Base-by-base conservation (phyloP, 2,113 vertebrate species). In the Syrrhaptes paradoxus region DNA sequence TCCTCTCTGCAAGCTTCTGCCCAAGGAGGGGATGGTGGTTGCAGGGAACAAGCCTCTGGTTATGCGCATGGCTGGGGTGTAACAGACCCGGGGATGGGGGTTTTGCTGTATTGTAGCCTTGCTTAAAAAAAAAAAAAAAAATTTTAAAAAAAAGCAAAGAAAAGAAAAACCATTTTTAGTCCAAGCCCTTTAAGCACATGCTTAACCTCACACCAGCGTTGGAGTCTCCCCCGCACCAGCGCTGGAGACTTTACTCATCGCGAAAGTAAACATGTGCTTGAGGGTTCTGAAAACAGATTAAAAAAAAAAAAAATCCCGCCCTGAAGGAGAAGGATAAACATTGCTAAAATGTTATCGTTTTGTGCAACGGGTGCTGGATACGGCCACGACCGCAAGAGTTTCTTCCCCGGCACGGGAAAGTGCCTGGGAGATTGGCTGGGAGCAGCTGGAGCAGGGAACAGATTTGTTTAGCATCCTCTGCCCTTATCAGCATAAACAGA, bases 201-300 rank as follows among this genome's bases (percentile, higher is more conserved):
- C 88, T 87, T 85, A 93, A 85, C 57, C 89, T 94, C 87, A 91
- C 91, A 89, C 61, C 89, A 76, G 38, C 4, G 4, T 68, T 36
- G 6, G 86, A 84, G 91, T 26, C 86, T 95, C 75, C 89, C 85
- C 73, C 19, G 0, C 29, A 7, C 45, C 91, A 91, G 77, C 1
- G 7, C 85, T n/a, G 58, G 79, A 83, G 87, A 32, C 52, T 93
- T 89, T 68, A 34, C 91, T 96, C 93, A 82, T 94, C 26, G 4
- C 1, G 11, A 94, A 94, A 96, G 93, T 96, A 96, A 96, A 97
- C 91, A 95, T 2, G 78, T 45, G 81, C 89, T 90, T 91, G 70
- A 85, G 89, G 91, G 93, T 91, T 96, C 93, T 91, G 87, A 89
- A 93, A 95, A 91, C 59, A 72, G 92, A 88, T 91, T 11, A 15